Base-by-base conservation (phyloP, 2,888 invertebrate species). In the Ethmia dodecea region DNA sequence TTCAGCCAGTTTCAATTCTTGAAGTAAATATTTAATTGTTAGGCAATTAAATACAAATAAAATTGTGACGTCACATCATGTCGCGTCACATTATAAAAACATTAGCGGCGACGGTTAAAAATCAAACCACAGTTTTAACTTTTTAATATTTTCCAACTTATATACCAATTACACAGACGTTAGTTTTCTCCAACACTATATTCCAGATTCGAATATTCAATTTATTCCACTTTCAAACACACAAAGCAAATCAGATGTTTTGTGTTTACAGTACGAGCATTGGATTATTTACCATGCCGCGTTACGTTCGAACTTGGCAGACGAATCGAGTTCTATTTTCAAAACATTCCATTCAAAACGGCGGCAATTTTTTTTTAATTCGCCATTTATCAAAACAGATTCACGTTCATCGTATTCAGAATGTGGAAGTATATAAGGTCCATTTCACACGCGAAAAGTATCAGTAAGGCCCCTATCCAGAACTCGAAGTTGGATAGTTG, bases 391-490 rank as follows among this genome's bases (percentile, higher is more conserved):
- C 40, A 50, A 42, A 44, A 31, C 13, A 48, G 13, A 22, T 53
- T 35, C 18, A 52, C 36, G 31, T 56, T 52, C 6, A 61, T 37
- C 31, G 33, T 37, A 43, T 71, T 58, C 28, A 67, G 30, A 31
- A 73, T 61, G 42, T 83, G 84, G 38, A 84, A 86, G 45, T 78
- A 86, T 37, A 87, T 65, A 10, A 87, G 44, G 61, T 87, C 86
- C 71, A 86, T 65, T 69, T 87, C 86, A 57, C 86, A 87, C 31
- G 86, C 87, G 44, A 83, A 47, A 0, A 86, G 29, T 38, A 87
- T 68, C 24, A 87, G 45, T 1, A 86, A 37, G 0, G 68, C 66
- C 5, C 84, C 86, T 24, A 77, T 52, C 87, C 86, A 87, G 45
- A 86, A 86, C 47, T 86, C 83, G 1, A 73, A 63, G 60, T 80